Evolutionary conservation across 2,797 vertebrate genomes (phyloP), one percentile per base, ranked within the genome.

Genomic region (Heliangelus exortis): DNA sequence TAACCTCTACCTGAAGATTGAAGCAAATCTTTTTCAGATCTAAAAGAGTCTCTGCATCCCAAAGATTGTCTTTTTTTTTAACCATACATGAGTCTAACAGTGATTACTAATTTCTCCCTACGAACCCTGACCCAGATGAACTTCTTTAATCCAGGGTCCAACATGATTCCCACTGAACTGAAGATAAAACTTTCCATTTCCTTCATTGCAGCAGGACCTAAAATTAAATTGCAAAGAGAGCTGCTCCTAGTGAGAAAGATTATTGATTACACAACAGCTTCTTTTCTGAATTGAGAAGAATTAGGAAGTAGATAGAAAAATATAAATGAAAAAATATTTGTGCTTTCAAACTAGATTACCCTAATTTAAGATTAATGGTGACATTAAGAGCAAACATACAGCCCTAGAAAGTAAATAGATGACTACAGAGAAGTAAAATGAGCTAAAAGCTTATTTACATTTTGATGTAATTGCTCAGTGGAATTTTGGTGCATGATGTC

Each of bases 401-500:
- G 57, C 66, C 82, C 51, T 79, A 48, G 66, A 90, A 94, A 87
- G 66, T 82, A 94, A 93, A 85, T 67, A 96, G 47, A 94, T 67
- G 50, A 85, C 65, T 33, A n/a, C 59, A 93, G 63, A 83, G 71
- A 61, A 80, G 29, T 61, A 82, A 96, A 93, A 92, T 43, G 7
- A 87, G 45, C 50, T 73, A 45, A 69, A 95, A 78, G 71, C 69
- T 54, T 66, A 54, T 92, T 79, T 68, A 69, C 16, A 14, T 92
- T 92, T 93, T 84, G n/a, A 95, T 89, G 84, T 76, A 95, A 86
- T 88, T 94, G 26, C 76, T 92, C 73, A 68, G 29, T 53, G 33
- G 71, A 96, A 87, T 65, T 78, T 72, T 10, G 15, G 13, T 2
- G 6, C 26, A 47, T 87, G 11, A 92, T 95, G 75, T 93, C 82